These are phyloP conservation scores for Sebastes vulpes DNA, from an alignment of 2,797 vertebrate species.

Conservation along the genomic window DNA sequence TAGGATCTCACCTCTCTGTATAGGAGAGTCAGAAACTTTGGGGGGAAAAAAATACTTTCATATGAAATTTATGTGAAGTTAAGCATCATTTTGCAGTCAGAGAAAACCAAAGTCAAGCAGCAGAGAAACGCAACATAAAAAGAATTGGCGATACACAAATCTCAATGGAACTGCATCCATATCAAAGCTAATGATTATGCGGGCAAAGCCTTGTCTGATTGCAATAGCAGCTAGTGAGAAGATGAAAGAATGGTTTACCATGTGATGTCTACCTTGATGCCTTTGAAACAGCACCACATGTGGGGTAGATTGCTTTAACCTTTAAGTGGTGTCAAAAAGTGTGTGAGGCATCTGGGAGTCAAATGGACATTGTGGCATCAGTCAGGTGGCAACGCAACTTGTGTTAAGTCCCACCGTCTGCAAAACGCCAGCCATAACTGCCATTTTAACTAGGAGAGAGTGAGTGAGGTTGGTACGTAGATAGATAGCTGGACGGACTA, in stretches of 20 bases:
- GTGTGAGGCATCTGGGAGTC: neutral
- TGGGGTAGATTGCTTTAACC: constrained; percentile 36
- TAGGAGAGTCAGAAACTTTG: constrained; percentile 32
- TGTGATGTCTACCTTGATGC: constrained; percentile 36
- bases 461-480: neutral
- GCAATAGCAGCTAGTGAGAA: constrained; percentile 37
- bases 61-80: constrained; percentile 43
- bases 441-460: neutral
- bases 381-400: constrained; percentile 4
- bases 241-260: constrained; percentile 66
- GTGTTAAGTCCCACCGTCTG: constrained; percentile 2
- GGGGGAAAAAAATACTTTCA: constrained; percentile 5
- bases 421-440: constrained; percentile 8
- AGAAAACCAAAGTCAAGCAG: constrained; percentile 43
- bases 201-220: constrained; percentile 55
- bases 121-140: constrained; percentile 51
- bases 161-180: constrained; percentile 60
- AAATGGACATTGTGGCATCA: constrained; percentile 20
- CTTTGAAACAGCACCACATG: constrained; percentile 43
- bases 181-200: constrained; percentile 69
- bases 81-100: constrained; percentile 52
- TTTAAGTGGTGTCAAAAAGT: constrained; percentile 49
- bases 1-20: constrained; percentile 20
- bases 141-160: constrained; percentile 54
- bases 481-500: neutral